Evolutionary conservation across 2,888 invertebrate genomes (phyloP), one percentile per base, ranked within the genome.

Genomic region (Drosophila monieri): DNA sequence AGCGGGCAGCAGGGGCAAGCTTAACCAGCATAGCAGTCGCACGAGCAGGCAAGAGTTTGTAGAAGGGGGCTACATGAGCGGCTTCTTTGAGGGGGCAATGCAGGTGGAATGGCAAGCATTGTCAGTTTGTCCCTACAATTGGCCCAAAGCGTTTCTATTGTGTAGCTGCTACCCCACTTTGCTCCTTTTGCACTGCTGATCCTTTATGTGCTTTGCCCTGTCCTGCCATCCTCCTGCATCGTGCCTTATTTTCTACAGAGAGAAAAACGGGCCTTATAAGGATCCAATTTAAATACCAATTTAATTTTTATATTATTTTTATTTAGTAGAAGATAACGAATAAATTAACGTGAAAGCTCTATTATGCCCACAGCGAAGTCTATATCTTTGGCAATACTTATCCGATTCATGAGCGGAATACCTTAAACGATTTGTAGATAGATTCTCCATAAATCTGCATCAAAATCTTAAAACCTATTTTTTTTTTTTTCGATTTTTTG

Each of bases 101-200:
- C 72, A 71, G 53, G 71, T 62, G 53, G 54, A 47, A 51, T 55
- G 47, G 57, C 57, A 44, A 68, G 68, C 44, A 44, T 57, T 51
- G 67, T 59, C 59, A 59, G 70, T 67, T 67, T 64, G 64, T 53
- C 64, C 64, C 64, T 18, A 59, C 64, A 78, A 75, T 77, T 64
- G 77, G 57, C 44, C 73, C 75, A 68, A 76, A 80, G 73, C 61
- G 62, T 65, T 65, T 65, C 60, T 56, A 73, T 74, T 80, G 85
- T 80, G 60, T 44, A 30, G 44, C 37, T 15, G 27, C 64, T 52
- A 65, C 35, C 23, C 65, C 62, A 14, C 12, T 3, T 9, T 44
- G 6, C 5, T 32, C n/a, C 18, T 12, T n/a, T 12, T 21, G 8
- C n/a, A 10, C 9, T 32, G 46, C 35, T 60, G 46, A 10, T 59